Conservation (phyloP, 2,797 vertebrate genomes). For the Myotis pilosus region DNA sequence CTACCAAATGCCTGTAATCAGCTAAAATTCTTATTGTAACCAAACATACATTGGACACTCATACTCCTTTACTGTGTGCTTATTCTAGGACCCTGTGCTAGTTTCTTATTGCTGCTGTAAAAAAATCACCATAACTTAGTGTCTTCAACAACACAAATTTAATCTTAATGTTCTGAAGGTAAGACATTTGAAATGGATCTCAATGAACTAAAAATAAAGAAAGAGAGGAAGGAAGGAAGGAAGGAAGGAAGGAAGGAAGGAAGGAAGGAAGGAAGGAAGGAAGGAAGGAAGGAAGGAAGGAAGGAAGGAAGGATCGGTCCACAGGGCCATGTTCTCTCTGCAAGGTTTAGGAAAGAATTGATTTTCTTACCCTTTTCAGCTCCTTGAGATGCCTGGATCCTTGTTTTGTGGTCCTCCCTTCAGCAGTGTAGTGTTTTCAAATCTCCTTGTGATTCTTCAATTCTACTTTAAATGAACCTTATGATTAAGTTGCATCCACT, state of each 20-base stretch:
- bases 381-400: background rate
- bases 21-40: background rate
- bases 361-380: background rate
- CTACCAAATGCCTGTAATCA: background rate
- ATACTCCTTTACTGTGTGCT: background rate
- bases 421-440: background rate
- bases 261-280: too few relatives aligned
- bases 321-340: too few relatives aligned
- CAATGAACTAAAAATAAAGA: background rate
- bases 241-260: fast-evolving
- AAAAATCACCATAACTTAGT: background rate
- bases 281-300: background rate
- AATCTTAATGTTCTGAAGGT: background rate
- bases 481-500: background rate
- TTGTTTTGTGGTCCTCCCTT: background rate
- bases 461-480: background rate
- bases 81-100: background rate
- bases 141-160: background rate
- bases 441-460: background rate
- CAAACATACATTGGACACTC: background rate
- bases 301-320: background rate
- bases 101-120: background rate
- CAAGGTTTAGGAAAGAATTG: background rate
- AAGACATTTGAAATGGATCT: background rate
- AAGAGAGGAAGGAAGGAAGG: background rate